Evolutionary conservation across 2,888 invertebrate species (phyloP).

Genomic region (Elaeidobius kamerunicus): DNA sequence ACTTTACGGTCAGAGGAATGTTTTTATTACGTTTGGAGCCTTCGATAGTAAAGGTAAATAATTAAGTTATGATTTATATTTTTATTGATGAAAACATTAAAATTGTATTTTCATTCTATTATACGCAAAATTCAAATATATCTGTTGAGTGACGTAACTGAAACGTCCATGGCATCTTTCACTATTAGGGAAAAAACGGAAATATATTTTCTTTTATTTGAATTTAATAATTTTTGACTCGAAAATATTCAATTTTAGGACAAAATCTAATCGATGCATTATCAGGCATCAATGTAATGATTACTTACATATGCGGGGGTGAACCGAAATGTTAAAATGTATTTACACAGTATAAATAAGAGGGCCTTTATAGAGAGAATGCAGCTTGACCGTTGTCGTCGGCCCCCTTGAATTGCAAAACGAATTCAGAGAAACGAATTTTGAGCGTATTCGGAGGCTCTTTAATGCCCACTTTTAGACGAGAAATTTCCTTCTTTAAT

Average conservation of each 20-base stretch:
- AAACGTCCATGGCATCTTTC: too few relatives aligned
- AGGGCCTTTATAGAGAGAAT: conserved; percentile 44
- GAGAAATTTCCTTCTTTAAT: conserved; percentile 43
- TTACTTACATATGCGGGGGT: too few relatives aligned
- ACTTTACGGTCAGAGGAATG: conserved; percentile 11
- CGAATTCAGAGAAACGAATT: conserved; percentile 39
- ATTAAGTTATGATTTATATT: not conserved
- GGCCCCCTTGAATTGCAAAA: conserved; percentile 49
- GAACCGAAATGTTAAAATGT: conserved; percentile 41
- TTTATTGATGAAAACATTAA: too few relatives aligned
- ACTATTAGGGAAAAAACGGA: too few relatives aligned
- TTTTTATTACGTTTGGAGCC: conserved; percentile 13
- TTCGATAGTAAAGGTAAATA: conserved; percentile 1
- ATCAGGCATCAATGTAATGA: too few relatives aligned
- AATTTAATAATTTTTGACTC: too few relatives aligned
- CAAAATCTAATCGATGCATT: too few relatives aligned
- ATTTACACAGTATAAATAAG: conserved; percentile 54
- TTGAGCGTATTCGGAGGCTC: conserved; percentile 15
- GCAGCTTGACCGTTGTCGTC: conserved; percentile 45
- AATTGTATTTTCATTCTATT: too few relatives aligned
- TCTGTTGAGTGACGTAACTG: too few relatives aligned
- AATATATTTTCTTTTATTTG: too few relatives aligned
- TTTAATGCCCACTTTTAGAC: conserved; percentile 29
- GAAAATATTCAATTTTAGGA: too few relatives aligned
- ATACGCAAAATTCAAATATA: too few relatives aligned